Base-by-base conservation (phyloP, 1,140 invertebrate genomes). In the Seison nebaliae region DNA sequence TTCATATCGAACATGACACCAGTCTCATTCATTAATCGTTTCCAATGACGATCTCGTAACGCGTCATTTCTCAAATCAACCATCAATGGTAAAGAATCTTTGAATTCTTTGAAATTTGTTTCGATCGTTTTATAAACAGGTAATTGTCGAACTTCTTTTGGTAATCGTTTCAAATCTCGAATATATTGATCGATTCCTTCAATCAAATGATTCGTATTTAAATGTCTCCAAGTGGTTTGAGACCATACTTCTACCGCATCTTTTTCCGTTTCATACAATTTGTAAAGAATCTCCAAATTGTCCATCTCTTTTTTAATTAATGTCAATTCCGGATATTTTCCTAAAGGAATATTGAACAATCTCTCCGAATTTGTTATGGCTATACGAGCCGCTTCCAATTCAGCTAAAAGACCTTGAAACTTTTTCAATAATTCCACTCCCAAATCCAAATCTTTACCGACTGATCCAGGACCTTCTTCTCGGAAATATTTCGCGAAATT, bases 61-160 rank as follows among this genome's bases (percentile, higher is more conserved):
- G 78, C 76, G 48, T 84, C 77, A 53, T 81, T 74, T 53, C 83
- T 83, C 19, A 86, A 52, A 33, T 79, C 75, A 8, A 79, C 70
- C 68, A 83, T 80, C 14, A 86, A 52, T 0, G 78, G 77, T 5
- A 84, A 69, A 0, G 76, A 71, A 46, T 70, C 70, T 51, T 75
- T 75, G 55, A 84, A 84, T 45, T 74, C 70, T 46, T 73, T 77
- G 75, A 86, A 77, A 46, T 70, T 71, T 3, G 66, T 51, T 43
- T 78, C 70, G n/a, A 86, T 46, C 20, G 65, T 64, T 30, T 66
- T 48, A 0, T 69, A 76, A 4, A 72, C 64, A 0, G 60, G 51
- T 28, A 70, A 56, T 1, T 51, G 46, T 21, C 69, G 67, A 0
- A 67, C 53, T 2, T 57, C 52, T 45, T 62, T 62, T 2, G 70